Conservation (phyloP, 2,797 vertebrate species). For the Limnodromus scolopaceus region DNA sequence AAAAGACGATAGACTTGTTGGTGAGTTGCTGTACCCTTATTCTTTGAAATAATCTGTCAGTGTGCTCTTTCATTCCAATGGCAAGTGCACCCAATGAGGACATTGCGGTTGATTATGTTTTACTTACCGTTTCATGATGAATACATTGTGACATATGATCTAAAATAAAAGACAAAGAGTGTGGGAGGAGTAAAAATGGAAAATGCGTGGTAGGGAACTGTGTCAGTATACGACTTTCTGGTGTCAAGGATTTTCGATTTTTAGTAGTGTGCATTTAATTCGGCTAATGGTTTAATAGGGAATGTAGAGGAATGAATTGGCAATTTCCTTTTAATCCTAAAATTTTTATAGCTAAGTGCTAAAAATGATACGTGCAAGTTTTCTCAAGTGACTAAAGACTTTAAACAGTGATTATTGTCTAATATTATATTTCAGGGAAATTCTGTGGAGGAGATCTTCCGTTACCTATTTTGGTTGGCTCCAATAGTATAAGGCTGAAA, state of each 20-base stretch:
- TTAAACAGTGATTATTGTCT: background rate
- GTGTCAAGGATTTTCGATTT: background rate
- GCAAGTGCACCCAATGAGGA: background rate
- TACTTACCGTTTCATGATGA: background rate
- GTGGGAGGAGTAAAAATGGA: background rate
- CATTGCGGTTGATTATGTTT: background rate
- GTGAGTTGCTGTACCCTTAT: slow-evolving; percentile 69
- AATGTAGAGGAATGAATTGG: background rate
- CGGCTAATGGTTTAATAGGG: background rate
- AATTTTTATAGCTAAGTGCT: background rate
- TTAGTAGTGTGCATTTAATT: background rate
- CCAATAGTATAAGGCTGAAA: slow-evolving; percentile 76
- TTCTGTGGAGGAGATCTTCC: slow-evolving; percentile 80
- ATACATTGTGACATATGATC: background rate
- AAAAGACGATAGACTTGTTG: slow-evolving; percentile 71
- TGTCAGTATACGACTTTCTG: background rate
- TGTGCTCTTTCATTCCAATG: background rate
- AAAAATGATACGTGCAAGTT: background rate
- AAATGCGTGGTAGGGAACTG: background rate
- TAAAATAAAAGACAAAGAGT: background rate
- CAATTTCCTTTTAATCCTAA: background rate
- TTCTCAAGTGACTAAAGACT: background rate
- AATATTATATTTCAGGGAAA: slow-evolving; percentile 72
- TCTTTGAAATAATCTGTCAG: background rate
- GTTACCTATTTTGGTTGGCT: slow-evolving; percentile 77